Evolutionary conservation across 2,113 vertebrate genomes (phyloP).

Genomic region (Rhea pennata): DNA sequence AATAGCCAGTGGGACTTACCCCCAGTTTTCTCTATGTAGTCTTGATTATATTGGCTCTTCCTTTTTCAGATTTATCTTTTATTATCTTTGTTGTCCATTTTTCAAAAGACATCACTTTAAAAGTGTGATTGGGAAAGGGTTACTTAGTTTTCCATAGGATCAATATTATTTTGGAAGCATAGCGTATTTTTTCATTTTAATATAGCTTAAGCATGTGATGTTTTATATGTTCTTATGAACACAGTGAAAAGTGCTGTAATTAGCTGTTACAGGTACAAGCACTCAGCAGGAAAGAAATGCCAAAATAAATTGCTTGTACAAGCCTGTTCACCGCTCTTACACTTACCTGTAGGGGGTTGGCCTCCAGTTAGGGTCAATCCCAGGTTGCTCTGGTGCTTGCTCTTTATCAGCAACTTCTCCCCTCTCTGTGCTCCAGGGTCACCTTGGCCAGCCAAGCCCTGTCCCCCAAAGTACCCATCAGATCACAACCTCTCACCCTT

Average conservation of each 20-base stretch:
- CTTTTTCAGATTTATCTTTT: conserved; percentile 26
- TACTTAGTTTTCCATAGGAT: background rate
- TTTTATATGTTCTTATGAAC: background rate
- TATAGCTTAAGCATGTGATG: background rate
- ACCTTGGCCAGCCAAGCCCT: background rate
- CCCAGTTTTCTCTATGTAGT: background rate
- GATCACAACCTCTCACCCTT: background rate
- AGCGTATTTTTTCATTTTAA: background rate
- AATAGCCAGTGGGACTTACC: background rate
- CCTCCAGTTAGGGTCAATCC: background rate
- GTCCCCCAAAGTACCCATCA: background rate
- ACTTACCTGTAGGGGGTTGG: background rate
- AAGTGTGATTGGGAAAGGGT: background rate
- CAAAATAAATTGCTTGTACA: background rate
- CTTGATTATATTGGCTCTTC: background rate
- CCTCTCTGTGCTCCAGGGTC: background rate
- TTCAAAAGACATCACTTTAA: background rate
- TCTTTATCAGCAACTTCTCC: background rate
- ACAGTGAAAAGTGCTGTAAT: background rate
- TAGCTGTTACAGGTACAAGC: background rate
- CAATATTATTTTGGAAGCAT: background rate
- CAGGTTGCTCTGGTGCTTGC: background rate
- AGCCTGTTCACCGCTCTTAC: background rate
- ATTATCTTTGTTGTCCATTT: background rate
- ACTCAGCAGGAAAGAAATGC: background rate